Percentiles rank a stretch among this genome's conserved stretches.
These are phyloP conservation scores for Myotis yumanensis DNA, from an alignment of 2,113 vertebrate genomes.

Conservation along the genomic window DNA sequence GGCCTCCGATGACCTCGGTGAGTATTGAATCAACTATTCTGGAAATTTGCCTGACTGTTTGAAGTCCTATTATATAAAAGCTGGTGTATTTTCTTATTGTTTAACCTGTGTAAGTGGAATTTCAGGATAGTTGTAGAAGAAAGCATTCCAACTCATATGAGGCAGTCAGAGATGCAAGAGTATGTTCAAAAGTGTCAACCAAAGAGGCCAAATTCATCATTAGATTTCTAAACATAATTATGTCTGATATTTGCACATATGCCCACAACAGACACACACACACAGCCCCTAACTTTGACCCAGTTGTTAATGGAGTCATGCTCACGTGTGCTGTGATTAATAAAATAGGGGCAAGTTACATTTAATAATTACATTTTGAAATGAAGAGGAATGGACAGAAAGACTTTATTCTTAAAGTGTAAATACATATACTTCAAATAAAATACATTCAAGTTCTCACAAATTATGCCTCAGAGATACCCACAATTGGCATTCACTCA, in stretches of 20 bases:
- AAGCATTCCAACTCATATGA: neutral
- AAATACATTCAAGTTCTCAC: neutral
- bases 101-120: neutral
- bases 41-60: slow-evolving; percentile 2
- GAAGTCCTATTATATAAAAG: slow-evolving; percentile 6
- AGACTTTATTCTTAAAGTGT: neutral
- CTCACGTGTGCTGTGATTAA: neutral
- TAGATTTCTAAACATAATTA: neutral
- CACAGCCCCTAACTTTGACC: neutral
- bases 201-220: neutral
- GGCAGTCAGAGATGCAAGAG: neutral
- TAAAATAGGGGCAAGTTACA: neutral
- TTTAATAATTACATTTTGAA: slow-evolving; percentile 12
- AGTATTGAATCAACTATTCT: neutral
- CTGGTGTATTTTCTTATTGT: neutral
- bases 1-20: neutral
- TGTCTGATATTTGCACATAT: neutral
- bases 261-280: too few relatives aligned
- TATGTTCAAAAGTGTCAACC: neutral
- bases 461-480: neutral
- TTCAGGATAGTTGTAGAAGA: neutral
- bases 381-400: neutral
- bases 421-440: neutral
- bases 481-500: neutral
- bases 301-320: neutral